Base-by-base conservation (phyloP, 2,888 invertebrate genomes). In the Tenthredo scrophulariae region DNA sequence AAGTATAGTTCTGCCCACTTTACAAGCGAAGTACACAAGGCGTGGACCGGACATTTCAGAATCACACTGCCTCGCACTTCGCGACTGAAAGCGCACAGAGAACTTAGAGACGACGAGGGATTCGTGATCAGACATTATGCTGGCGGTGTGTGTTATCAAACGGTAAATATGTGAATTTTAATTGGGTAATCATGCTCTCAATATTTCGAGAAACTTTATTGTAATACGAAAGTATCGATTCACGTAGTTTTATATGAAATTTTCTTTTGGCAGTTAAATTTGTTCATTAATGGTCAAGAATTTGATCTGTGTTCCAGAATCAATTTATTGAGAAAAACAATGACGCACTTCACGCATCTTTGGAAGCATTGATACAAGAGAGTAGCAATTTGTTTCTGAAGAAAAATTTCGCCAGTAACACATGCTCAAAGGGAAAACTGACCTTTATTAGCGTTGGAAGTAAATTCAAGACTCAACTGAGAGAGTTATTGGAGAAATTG, bases 281-380 rank as follows among this genome's bases (percentile, higher is more conserved):
- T 13, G 43, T 43, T 43, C 2, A 15, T 46, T 15, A 46, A 46
- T 46, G 15, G 3, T 15, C 46, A 15, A 46, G 46, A 1, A 1
- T 46, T 15, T 46, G 15, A 46, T 46, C 3, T 46, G 3, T 46
- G 13, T 46, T 91, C 54, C 93, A 97, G 97, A 96, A 96, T 90
- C 97, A 98, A 94, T 99, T 99, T 93, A 97, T 99, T 89, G 99
- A 99, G 92, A 99, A 99, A 94, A 99, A 99, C 94, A 99, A 99
- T 93, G 99, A 99, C 93, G 99, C 99, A 0, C 95, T 99, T 15
- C 99, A 99, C 93, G 98, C 98, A 0, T 99, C 99, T 0, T 94
- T 99, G 6, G 98, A 98, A 94, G 97, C 97, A 87, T 94, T 99
- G 33, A 97, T 99, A 43, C 97, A 98, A 91, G 98, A 99, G 93